phyloP scores from a whole-genome alignment of 2,888 invertebrate genomes.

The Phyllotreta cruciferae region DNA sequence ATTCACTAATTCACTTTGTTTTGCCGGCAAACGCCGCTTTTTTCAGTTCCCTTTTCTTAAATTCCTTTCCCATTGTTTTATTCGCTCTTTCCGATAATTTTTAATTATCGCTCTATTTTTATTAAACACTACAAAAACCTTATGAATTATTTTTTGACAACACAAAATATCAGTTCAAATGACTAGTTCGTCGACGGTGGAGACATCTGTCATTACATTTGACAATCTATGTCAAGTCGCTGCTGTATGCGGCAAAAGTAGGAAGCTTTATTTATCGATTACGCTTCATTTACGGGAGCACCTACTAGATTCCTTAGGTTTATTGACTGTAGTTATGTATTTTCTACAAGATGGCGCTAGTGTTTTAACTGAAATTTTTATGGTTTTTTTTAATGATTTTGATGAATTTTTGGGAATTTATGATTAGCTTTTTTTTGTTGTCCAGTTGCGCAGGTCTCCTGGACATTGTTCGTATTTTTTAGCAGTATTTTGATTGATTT shows the following conservation, averaged over 20 bases:
- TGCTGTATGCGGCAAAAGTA: constrained; percentile 12
- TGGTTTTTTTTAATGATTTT: no score
- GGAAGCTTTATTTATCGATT: constrained; percentile 6
- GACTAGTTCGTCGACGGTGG: constrained; percentile 46
- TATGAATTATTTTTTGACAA: constrained; percentile 58
- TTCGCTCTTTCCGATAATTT: constrained; percentile 9
- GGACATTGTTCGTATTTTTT: no score
- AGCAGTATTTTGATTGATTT: no score
- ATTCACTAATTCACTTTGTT: constrained; percentile 3
- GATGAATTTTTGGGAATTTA: no score
- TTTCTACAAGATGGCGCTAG: neutral
- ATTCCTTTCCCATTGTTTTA: neutral
- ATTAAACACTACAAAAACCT: constrained; percentile 53
- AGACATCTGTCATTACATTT: constrained; percentile 48
- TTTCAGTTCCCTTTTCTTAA: neutral
- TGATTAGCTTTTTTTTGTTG: no score
- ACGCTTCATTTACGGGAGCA: constrained; percentile 7
- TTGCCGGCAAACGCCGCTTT: no score
- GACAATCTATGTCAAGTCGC: constrained; percentile 4
- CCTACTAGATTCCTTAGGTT: constrained; percentile 1
- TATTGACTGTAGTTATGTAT: neutral
- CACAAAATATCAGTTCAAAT: constrained; percentile 59
- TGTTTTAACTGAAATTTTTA: neutral
- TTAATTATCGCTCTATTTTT: constrained; percentile 4
- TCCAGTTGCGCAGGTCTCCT: no score